A percentile compares a stretch with the other conserved stretches of the same genome.
phyloP scores from a whole-genome alignment of 2,113 vertebrate species.

The Tachuris rubrigastra region DNA sequence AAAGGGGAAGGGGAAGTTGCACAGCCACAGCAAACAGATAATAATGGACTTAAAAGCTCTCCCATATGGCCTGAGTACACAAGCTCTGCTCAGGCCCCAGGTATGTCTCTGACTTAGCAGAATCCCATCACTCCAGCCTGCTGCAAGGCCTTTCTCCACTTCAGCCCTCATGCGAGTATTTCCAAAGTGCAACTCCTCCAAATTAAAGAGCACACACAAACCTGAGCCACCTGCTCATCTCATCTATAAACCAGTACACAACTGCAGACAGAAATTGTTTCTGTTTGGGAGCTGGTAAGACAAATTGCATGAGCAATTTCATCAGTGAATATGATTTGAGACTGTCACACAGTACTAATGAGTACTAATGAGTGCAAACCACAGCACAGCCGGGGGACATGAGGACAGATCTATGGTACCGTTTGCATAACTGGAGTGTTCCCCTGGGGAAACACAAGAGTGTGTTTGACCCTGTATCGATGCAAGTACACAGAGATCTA shows the following conservation, averaged over 20 bases:
- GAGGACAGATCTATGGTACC: not conserved
- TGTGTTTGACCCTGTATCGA: not conserved
- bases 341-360: not conserved
- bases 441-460: not conserved
- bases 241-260: not conserved
- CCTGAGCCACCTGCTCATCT: not conserved
- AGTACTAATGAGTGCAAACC: not conserved
- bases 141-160: not conserved
- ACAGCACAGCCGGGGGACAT: accelerated
- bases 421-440: not conserved
- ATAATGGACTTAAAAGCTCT: conserved; percentile 53
- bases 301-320: not conserved
- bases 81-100: not conserved
- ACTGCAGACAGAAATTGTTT: not conserved
- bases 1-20: conserved; percentile 49
- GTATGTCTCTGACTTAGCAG: not conserved
- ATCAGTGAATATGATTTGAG: not conserved
- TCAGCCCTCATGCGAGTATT: not conserved
- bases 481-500: not conserved
- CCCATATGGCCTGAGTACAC: conserved; percentile 40
- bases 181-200: not conserved
- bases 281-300: not conserved
- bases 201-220: not conserved
- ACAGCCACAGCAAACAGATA: conserved; percentile 31
- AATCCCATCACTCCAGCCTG: not conserved